A percentile compares a stretch with the other conserved stretches of the same genome.
These are phyloP conservation scores for Actinostola sp. DNA, from an alignment of 92 coral and sea anemone species.

Conservation along the genomic window DNA sequence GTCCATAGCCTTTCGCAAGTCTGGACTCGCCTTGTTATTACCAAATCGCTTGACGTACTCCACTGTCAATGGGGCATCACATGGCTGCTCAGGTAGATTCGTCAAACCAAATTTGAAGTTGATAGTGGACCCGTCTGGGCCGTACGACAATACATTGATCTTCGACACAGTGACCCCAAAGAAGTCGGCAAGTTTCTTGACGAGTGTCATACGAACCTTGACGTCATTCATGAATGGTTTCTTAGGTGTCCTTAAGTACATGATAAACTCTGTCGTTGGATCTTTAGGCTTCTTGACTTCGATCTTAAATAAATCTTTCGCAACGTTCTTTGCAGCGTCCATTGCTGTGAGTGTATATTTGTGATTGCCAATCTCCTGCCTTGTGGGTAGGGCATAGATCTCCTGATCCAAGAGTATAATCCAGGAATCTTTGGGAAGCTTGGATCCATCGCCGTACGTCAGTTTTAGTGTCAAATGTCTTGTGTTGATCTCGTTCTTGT, in stretches of 20 bases:
- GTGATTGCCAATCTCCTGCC: slow-evolving; percentile 31
- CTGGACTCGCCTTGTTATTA: not conserved
- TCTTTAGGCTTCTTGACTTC: slow-evolving; percentile 18
- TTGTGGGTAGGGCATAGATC: slow-evolving; percentile 42
- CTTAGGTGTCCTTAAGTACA: slow-evolving; percentile 29
- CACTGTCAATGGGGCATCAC: slow-evolving; percentile 16
- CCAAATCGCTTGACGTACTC: slow-evolving; percentile 42
- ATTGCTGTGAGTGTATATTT: slow-evolving; percentile 50
- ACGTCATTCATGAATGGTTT: slow-evolving; percentile 60
- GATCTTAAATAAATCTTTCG: slow-evolving; percentile 9
- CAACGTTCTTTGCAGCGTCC: slow-evolving; percentile 11
- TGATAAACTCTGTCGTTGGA: slow-evolving; percentile 21
- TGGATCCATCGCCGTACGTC: slow-evolving; percentile 22
- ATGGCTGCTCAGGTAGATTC: slow-evolving; percentile 31
- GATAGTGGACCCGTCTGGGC: slow-evolving; percentile 35
- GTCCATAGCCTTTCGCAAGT: slow-evolving; percentile 6
- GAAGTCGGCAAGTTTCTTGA: slow-evolving; percentile 63
- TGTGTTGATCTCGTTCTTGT: slow-evolving; percentile 76
- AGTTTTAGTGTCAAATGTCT: slow-evolving; percentile 51
- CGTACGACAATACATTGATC: slow-evolving; percentile 46
- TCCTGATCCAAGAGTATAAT: slow-evolving; percentile 41
- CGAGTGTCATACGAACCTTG: slow-evolving; percentile 42
- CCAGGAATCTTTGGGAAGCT: slow-evolving; percentile 43
- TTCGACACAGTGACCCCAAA: slow-evolving; percentile 51
- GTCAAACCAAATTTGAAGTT: slow-evolving; percentile 42